phyloP scores from a whole-genome alignment of 2,888 invertebrate genomes.

The Metacarcinus magister region DNA sequence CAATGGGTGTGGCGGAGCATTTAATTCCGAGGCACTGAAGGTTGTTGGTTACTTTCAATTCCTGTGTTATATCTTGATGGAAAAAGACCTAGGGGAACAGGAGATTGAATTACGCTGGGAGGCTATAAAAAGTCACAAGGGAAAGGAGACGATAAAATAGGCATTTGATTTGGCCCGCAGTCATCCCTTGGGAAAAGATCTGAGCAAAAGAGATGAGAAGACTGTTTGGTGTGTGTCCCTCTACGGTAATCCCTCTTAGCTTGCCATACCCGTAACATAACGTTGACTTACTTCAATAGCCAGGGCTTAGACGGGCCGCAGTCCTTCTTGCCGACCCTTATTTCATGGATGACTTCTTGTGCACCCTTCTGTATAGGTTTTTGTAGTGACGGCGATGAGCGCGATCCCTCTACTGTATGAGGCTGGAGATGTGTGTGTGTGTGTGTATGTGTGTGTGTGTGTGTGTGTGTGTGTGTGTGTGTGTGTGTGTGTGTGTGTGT shows the following conservation, averaged over 20 bases:
- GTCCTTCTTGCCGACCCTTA: not conserved
- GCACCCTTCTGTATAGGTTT: not conserved
- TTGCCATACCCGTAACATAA: too few relatives aligned
- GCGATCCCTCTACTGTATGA: not conserved
- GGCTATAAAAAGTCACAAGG: not conserved
- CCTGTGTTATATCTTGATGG: not conserved
- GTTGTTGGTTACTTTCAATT: not conserved
- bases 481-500: not conserved
- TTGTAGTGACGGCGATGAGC: not conserved
- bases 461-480: not conserved
- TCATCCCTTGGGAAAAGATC: not conserved
- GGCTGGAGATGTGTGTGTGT: not conserved
- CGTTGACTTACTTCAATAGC: not conserved
- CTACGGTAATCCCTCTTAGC: too few relatives aligned
- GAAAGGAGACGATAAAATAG: not conserved
- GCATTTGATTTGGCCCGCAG: not conserved
- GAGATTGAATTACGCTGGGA: not conserved
- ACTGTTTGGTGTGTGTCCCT: too few relatives aligned
- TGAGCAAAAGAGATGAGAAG: not conserved
- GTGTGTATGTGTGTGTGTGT: not conserved
- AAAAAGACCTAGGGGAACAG: not conserved
- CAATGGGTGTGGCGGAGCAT: not conserved
- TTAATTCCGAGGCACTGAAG: not conserved
- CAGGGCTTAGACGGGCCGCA: not conserved
- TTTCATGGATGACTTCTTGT: not conserved